phyloP scores from a whole-genome alignment of 2,797 vertebrate species.

The Spatula clypeata region DNA sequence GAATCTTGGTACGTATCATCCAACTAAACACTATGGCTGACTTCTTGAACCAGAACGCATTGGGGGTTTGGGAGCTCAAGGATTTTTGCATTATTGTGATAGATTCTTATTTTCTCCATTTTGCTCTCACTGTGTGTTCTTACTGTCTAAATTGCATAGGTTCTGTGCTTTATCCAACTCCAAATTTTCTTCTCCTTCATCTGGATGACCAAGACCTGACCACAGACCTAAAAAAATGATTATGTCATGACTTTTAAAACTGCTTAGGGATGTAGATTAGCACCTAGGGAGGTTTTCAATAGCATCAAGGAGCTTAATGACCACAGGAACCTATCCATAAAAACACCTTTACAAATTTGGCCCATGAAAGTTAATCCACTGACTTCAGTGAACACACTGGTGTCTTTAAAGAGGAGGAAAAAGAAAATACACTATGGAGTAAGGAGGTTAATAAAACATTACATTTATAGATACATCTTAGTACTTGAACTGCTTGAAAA shows the following conservation, averaged over 20 bases:
- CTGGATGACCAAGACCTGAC: not conserved
- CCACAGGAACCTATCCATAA: not conserved
- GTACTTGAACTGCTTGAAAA: not conserved
- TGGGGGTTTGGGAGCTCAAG: not conserved
- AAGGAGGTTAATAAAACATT: not conserved
- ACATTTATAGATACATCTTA: not conserved
- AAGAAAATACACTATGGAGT: not conserved
- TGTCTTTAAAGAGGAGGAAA: not conserved
- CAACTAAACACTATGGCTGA: not conserved
- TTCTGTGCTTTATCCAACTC: not conserved
- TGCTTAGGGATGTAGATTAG: not conserved
- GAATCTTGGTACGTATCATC: rapidly evolving
- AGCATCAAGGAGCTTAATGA: not conserved
- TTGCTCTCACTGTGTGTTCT: not conserved
- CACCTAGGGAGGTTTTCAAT: not conserved
- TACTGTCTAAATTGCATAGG: not conserved
- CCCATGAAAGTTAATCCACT: not conserved
- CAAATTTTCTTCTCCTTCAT: not conserved
- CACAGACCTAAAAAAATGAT: not conserved
- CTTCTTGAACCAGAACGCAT: not conserved
- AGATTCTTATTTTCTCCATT: not conserved
- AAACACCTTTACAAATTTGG: not conserved
- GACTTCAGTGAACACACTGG: not conserved
- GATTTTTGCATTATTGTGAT: not conserved
- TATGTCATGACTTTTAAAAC: not conserved